These are phyloP conservation scores for Aelia acuminata DNA, from an alignment of 2,888 invertebrate species.

Conservation along the genomic window DNA sequence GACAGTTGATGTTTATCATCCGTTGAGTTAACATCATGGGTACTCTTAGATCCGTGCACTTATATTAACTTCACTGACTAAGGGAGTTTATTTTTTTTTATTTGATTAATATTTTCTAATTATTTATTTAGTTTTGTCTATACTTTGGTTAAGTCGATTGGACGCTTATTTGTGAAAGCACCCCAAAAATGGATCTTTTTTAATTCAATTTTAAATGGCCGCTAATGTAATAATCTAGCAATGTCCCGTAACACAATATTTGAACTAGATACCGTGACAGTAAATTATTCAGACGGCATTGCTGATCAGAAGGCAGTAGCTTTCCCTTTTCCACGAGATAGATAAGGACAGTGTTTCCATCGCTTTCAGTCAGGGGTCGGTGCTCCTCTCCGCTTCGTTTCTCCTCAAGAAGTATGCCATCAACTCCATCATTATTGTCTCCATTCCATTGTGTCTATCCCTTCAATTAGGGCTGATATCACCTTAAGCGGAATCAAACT, in stretches of 20 bases:
- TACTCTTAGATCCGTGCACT: no score
- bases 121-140: no score
- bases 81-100: no score
- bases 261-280: neutral
- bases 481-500: constrained; percentile 32
- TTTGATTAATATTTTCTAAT: no score
- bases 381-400: constrained; percentile 42
- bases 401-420: constrained; percentile 21
- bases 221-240: no score
- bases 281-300: neutral
- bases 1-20: no score
- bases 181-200: no score
- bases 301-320: constrained; percentile 1
- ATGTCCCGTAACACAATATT: neutral
- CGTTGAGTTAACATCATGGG: no score
- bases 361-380: constrained; percentile 38
- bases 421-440: constrained; percentile 22
- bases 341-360: constrained; percentile 27
- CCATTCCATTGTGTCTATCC: constrained; percentile 16
- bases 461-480: constrained; percentile 44
- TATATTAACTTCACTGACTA: no score
- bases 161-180: no score
- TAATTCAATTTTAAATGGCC: no score
- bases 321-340: constrained; percentile 34
- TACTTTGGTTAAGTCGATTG: no score